Base-by-base conservation (phyloP, 2,797 vertebrate species). In the Cheirogaleus major region DNA sequence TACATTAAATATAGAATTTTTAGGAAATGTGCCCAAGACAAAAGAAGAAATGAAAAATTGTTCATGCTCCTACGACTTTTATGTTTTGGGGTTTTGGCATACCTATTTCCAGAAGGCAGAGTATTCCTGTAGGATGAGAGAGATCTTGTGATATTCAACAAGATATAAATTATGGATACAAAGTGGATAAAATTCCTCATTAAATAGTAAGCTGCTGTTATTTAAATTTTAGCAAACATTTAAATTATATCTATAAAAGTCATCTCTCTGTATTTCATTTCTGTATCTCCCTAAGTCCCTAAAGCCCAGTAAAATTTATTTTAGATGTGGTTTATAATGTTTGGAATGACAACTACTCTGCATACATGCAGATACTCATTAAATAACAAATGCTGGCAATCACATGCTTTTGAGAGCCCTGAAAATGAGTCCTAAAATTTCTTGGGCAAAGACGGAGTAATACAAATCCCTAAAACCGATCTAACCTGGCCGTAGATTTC, bases 141-240 rank as follows among this genome's bases (percentile, higher is more conserved):
- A 88, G 63, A 87, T 65, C 23, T 79, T 91, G 18, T 78, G 79
- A 81, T 72, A 82, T 4, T 76, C 6, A 38, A 69, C 13, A 80
- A 80, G 20, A 12, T 76, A 10, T 87, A 76, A 83, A 86, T 91
- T 91, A 93, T 43, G 91, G 52, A 76, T 67, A 91, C 5, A 79
- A 86, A 41, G 45, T 92, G 38, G 63, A 52, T 94, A 93, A 92
- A 82, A 93, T 91, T 95, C 48, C 45, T 88, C 70, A 93, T 76
- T 89, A 92, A 95, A 52, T 61, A 63, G 22, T 95, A 79, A 90
- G 4, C 18, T 70, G 52, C n/a, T 27, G 32, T 95, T 93, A 88
- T 93, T 95, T 94, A 86, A 93, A 93, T 80, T 95, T 97, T 89
- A 96, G 79, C 41, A 91, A 96, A 75, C 57, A 76, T 95, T 97